Percentiles rank a stretch among this genome's conserved stretches.
Evolutionary conservation across 2,888 invertebrate genomes (phyloP).

Genomic region (Mongoloraphidia duomilia): DNA sequence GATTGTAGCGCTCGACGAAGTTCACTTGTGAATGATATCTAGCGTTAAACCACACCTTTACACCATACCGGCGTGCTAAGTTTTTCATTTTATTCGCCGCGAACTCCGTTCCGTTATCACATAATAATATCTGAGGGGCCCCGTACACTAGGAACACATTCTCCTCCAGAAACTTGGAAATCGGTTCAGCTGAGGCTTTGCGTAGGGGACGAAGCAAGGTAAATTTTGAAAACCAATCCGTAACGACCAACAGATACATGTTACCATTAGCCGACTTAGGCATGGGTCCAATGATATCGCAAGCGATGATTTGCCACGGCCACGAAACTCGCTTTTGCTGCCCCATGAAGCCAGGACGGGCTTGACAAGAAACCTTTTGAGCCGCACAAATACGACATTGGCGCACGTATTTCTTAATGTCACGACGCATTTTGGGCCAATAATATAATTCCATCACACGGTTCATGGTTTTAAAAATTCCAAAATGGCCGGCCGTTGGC

Average conservation of each 20-base stretch:
- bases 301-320: constrained; percentile 13
- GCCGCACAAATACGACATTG: constrained; percentile 13
- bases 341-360: constrained; percentile 13
- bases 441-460: constrained; percentile 12
- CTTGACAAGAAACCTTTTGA: constrained; percentile 11
- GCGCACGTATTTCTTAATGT: constrained; percentile 10
- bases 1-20: constrained; percentile 20
- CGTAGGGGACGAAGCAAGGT: constrained; percentile 5
- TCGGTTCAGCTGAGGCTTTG: background rate
- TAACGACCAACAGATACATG: constrained; percentile 8
- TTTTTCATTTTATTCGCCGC: constrained; percentile 9
- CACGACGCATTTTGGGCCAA: constrained; percentile 13
- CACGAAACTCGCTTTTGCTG: constrained; percentile 8
- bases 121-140: constrained; percentile 12
- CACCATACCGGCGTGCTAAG: constrained; percentile 10
- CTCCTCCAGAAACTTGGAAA: constrained; percentile 6
- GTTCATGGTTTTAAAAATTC: constrained; percentile 12
- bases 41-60: constrained; percentile 10
- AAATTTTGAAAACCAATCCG: constrained; percentile 8
- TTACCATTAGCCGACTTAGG: constrained; percentile 10
- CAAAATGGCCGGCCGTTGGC: constrained; percentile 13
- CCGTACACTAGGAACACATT: constrained; percentile 13
- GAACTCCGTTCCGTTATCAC: constrained; percentile 16
- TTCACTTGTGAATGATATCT: constrained; percentile 20
- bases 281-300: constrained; percentile 14